Conservation (phyloP, 2,797 vertebrate species). For the Vespertilio murinus region DNA sequence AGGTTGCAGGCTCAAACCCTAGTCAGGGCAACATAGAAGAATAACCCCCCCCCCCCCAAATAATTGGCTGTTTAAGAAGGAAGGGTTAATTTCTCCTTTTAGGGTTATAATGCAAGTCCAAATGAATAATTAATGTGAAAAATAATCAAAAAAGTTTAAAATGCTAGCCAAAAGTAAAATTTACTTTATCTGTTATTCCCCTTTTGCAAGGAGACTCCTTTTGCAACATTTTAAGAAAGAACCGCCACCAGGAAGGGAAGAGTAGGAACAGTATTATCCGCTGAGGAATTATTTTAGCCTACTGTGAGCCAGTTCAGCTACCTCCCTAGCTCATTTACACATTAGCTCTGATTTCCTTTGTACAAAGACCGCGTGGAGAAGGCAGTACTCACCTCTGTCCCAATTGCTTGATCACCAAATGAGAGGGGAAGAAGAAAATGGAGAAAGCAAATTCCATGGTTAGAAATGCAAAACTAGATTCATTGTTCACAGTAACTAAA, state of each 20-base stretch:
- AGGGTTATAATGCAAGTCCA: background rate
- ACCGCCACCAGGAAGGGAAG: background rate
- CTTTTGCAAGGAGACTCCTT: background rate
- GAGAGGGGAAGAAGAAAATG: background rate
- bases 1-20: background rate
- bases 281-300: background rate
- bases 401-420: background rate
- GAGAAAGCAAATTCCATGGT: background rate
- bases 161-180: background rate
- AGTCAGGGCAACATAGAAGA: background rate
- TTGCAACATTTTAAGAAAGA: background rate
- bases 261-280: background rate
- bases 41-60: background rate
- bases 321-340: background rate
- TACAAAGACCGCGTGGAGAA: background rate
- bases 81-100: background rate
- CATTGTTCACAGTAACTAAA: background rate
- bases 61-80: background rate
- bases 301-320: background rate
- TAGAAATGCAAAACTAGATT: background rate
- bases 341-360: background rate
- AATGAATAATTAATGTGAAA: background rate
- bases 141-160: background rate
- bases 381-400: background rate
- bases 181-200: background rate